Evolutionary conservation across 2,113 vertebrate genomes (phyloP).

Genomic region (Aptenodytes patagonicus): DNA sequence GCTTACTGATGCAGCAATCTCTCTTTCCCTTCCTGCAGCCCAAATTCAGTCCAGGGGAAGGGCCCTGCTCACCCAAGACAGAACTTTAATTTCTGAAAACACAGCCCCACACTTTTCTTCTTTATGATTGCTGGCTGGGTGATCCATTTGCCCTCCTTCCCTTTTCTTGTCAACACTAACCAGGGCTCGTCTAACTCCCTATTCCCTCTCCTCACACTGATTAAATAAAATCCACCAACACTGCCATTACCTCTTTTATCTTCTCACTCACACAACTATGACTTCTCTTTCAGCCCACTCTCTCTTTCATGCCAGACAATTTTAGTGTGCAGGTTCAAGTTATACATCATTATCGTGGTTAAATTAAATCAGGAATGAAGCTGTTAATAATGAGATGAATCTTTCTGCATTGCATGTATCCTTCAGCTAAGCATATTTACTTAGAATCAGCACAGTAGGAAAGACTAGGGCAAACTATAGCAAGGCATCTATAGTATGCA

Average conservation of each 20-base stretch:
- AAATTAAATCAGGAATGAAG: slow-evolving; percentile 51
- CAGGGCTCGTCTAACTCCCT: neutral
- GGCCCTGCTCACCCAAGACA: rapidly evolving
- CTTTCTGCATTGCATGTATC: slow-evolving; percentile 35
- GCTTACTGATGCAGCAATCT: neutral
- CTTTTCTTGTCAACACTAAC: neutral
- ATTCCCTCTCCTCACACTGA: neutral
- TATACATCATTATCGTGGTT: neutral
- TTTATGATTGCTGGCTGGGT: neutral
- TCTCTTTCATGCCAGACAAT: neutral
- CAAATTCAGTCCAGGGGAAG: neutral
- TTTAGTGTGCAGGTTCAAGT: neutral
- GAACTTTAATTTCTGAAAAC: neutral
- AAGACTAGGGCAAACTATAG: slow-evolving; percentile 6
- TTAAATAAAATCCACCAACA: slow-evolving; percentile 9
- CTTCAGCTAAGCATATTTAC: slow-evolving; percentile 31
- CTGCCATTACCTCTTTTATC: neutral
- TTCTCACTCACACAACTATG: neutral
- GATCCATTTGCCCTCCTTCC: neutral
- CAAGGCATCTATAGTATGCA: neutral
- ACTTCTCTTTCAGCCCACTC: neutral
- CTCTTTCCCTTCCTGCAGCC: neutral
- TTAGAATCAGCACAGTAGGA: slow-evolving; percentile 7
- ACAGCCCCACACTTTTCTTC: neutral
- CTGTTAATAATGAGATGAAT: slow-evolving; percentile 39